A percentile compares a stretch with the other conserved stretches of the same genome.
phyloP scores from a whole-genome alignment of 2,797 vertebrate genomes.

The Parotocinclus haroldoi region DNA sequence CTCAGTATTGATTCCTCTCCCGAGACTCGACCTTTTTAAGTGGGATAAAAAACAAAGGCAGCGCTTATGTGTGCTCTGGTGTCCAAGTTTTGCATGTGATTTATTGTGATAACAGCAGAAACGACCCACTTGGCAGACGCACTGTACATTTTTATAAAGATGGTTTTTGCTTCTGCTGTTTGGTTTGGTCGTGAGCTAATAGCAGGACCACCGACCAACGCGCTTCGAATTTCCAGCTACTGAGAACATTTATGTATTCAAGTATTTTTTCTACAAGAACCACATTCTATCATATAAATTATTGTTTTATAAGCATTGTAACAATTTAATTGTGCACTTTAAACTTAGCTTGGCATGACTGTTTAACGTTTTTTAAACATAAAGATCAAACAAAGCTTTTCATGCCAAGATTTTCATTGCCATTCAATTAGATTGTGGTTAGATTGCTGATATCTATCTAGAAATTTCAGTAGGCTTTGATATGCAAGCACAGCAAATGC shows the following conservation, averaged over 20 bases:
- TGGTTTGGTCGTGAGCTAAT: constrained; percentile 50
- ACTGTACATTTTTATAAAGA: constrained; percentile 56
- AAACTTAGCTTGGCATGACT: constrained; percentile 2
- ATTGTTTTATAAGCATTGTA: constrained; percentile 29
- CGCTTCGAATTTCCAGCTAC: constrained; percentile 65
- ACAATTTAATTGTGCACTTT: constrained; percentile 11
- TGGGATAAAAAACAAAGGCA: constrained; percentile 71
- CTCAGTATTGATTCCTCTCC: constrained; percentile 62
- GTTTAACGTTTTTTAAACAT: constrained; percentile 10
- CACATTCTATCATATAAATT: constrained; percentile 50
- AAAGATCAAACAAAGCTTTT: constrained; percentile 34
- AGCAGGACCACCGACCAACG: constrained; percentile 50
- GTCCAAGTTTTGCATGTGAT: constrained; percentile 57
- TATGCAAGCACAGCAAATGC: constrained; percentile 6
- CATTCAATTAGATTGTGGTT: constrained; percentile 18
- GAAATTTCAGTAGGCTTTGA: constrained; percentile 16
- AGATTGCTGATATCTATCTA: constrained; percentile 23
- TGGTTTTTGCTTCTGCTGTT: constrained; percentile 54
- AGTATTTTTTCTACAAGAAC: constrained; percentile 50
- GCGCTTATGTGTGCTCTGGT: constrained; percentile 54
- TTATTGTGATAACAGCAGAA: constrained; percentile 71
- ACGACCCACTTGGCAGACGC: constrained; percentile 59
- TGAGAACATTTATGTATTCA: constrained; percentile 64
- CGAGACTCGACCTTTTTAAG: constrained; percentile 68
- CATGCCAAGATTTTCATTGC: constrained; percentile 12